Evolutionary conservation across 2,888 invertebrate species (phyloP), one percentile per base, ranked within the genome.

Genomic region (Pomacea canaliculata): DNA sequence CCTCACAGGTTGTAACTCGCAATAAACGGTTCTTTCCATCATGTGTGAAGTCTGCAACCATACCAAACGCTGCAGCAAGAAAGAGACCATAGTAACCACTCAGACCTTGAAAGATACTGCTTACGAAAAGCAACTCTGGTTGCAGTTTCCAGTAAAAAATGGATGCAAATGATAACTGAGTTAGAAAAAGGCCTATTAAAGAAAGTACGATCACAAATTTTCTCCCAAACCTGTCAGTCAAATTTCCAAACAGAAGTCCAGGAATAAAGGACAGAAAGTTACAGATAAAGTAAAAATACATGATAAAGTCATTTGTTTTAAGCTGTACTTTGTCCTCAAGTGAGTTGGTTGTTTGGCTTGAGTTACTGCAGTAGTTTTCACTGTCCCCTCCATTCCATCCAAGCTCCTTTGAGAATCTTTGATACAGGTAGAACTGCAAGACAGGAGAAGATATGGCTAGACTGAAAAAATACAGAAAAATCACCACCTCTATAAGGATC

Each of bases 31-130:
- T 18, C 19, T 76, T 78, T 19, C 80, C 82, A 1, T 73, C 71
- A 4, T 48, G 62, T 19, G 81, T 81, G 51, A 81, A 70, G 74
- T 83, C 82, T 2, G 82, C 80, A 19, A 79, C 75, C 71, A 81
- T 77, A 13, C 78, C 76, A 71, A 83, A 81, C 4, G 67, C 62
- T 9, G 78, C 78, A 60, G 80, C 78, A 16, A 80, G 62, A 65
- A 76, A 65, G 3, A 76, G 73, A 16, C 79, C 80, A 72, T 76
- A 80, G 60, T 73, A 73, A 10, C 82, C 82, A 18, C 79, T 73
- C 13, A 80, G 37, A 13, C 82, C 82, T 46, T 76, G 76, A n/a
- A 78, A 62, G n/a, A 70, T 62, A 67, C 78, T 76, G 27, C 78
- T 79, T 23, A 81, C 51, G 56, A 70, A 76, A 10, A 83, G 60